Conservation (phyloP, 2,113 vertebrate species). For the Equus przewalskii region DNA sequence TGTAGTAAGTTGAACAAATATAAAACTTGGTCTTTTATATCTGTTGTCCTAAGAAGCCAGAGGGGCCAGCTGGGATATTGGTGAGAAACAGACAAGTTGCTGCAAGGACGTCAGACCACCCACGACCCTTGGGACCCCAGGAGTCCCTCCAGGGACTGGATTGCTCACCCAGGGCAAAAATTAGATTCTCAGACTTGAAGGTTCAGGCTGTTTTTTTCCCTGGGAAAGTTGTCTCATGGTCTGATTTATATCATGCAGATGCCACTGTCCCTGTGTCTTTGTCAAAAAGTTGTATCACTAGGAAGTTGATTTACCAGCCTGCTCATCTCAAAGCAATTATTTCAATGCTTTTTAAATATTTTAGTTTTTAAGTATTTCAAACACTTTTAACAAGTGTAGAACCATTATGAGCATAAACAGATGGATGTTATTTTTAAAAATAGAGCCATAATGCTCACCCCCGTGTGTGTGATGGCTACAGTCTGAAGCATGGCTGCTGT, state of each 20-base stretch:
- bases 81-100: not conserved
- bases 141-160: not conserved
- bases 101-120: not conserved
- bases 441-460: accelerated
- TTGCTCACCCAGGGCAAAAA: not conserved
- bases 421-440: conserved; percentile 7
- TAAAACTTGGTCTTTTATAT: not conserved
- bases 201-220: not conserved
- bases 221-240: not conserved
- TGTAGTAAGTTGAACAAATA: not conserved
- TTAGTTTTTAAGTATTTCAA: conserved; percentile 16
- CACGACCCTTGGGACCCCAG: not conserved
- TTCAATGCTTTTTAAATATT: not conserved
- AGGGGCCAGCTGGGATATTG: not conserved
- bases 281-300: not conserved
- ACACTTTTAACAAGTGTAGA: not conserved
- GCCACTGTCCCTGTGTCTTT: not conserved
- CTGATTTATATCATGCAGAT: not conserved
- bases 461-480: accelerated
- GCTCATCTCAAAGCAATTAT: not conserved
- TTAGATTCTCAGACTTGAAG: not conserved
- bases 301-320: not conserved
- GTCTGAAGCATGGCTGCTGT: no score
- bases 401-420: not conserved
- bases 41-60: not conserved